phyloP scores from a whole-genome alignment of 2,797 vertebrate genomes.

The Spondyliosoma cantharus region DNA sequence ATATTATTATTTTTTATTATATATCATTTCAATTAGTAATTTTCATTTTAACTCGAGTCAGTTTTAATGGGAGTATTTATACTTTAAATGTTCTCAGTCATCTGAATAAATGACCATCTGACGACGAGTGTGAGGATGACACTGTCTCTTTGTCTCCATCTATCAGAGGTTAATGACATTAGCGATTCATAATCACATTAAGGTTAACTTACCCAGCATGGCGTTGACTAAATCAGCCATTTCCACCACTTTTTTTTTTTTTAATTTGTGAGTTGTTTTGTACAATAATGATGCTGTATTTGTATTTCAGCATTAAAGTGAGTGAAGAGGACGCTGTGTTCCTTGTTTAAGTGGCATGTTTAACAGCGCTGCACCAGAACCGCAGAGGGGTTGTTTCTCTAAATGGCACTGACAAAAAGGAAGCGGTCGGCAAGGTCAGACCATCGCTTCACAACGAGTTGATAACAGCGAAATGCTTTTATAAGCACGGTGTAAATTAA shows the following conservation, averaged over 20 bases:
- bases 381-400: slow-evolving; percentile 20
- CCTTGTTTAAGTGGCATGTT: slow-evolving; percentile 14
- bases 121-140: background rate
- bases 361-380: slow-evolving; percentile 29
- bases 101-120: slow-evolving; percentile 2
- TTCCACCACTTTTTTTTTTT: background rate
- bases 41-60: too few species aligned
- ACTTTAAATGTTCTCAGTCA: background rate
- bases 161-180: slow-evolving; percentile 9
- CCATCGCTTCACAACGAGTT: slow-evolving; percentile 58
- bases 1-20: too few species aligned
- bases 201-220: background rate
- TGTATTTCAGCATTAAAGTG: slow-evolving; percentile 9
- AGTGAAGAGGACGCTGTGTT: slow-evolving; percentile 1
- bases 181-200: background rate
- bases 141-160: background rate
- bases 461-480: slow-evolving; percentile 70
- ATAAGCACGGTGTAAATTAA: slow-evolving; percentile 71
- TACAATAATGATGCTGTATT: background rate
- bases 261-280: background rate
- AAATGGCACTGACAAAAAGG: slow-evolving; percentile 41
- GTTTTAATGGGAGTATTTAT: background rate
- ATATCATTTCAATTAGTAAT: too few species aligned
- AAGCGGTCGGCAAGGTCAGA: slow-evolving; percentile 68
- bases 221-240: background rate